Conservation (phyloP, 2,797 vertebrate species). For the Triplophysa yarkandensis region DNA sequence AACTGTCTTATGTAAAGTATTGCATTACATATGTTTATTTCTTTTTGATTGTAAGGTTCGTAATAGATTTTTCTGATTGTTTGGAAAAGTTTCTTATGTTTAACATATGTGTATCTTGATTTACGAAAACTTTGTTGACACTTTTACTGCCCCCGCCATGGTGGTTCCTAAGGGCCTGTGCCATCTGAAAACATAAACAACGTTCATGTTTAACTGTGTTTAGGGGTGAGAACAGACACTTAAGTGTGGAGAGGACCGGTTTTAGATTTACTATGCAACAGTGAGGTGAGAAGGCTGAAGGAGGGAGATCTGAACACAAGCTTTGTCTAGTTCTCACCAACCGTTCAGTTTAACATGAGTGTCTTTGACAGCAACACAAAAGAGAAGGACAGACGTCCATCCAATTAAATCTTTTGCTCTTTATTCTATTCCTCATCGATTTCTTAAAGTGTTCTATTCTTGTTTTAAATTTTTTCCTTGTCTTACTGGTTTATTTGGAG, state of each 20-base stretch:
- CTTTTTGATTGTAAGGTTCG: too few species aligned
- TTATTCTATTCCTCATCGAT: not conserved
- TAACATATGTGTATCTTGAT: not conserved
- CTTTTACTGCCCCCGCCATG: slow-evolving; percentile 30
- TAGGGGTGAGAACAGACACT: slow-evolving; percentile 56
- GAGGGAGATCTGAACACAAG: slow-evolving; percentile 52
- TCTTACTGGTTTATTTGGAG: too few species aligned
- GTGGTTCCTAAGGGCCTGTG: slow-evolving; percentile 50
- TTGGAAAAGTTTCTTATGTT: not conserved
- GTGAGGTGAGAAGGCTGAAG: slow-evolving; percentile 44
- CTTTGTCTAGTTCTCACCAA: slow-evolving; percentile 38
- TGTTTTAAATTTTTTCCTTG: not conserved
- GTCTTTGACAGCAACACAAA: slow-evolving; percentile 56
- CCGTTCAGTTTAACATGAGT: slow-evolving; percentile 51
- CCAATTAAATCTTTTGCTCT: not conserved
- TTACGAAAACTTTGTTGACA: slow-evolving; percentile 23
- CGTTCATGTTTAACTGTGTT: slow-evolving; percentile 61
- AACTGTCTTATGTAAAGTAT: not conserved
- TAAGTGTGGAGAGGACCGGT: slow-evolving; percentile 57
- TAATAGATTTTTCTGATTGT: not conserved
- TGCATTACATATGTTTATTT: too few species aligned
- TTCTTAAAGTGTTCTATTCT: not conserved
- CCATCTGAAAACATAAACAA: slow-evolving; percentile 65
- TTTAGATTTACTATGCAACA: slow-evolving; percentile 60
- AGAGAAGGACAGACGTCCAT: slow-evolving; percentile 38